Percentiles rank a stretch among this genome's conserved stretches.
These are phyloP conservation scores for Hydrochoerus hydrochaeris DNA, from an alignment of 2,113 vertebrate species.

Conservation along the genomic window DNA sequence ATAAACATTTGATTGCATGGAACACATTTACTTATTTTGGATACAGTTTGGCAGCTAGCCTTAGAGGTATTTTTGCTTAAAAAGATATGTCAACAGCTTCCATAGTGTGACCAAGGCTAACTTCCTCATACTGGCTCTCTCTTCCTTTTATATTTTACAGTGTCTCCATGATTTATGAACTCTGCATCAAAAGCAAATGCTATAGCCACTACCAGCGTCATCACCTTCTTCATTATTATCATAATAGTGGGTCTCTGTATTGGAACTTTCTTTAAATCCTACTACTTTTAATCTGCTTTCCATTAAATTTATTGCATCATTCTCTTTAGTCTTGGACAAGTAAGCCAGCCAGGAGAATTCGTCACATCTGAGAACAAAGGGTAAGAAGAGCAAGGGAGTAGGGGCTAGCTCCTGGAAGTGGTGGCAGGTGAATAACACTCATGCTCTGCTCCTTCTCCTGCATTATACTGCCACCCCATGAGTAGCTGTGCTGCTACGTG, in stretches of 20 bases:
- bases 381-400: background rate
- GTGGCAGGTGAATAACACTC: background rate
- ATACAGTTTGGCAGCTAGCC: slow-evolving; percentile 43
- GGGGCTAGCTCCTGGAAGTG: background rate
- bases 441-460: background rate
- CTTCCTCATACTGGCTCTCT: background rate
- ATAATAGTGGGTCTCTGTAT: background rate
- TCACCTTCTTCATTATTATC: background rate
- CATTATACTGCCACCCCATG: background rate
- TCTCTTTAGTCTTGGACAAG: slow-evolving; percentile 27
- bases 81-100: background rate
- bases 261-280: slow-evolving; percentile 16
- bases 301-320: background rate
- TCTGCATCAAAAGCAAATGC: background rate
- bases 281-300: background rate
- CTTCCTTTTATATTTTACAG: background rate
- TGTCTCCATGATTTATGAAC: background rate
- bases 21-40: background rate
- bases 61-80: slow-evolving; percentile 42
- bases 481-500: background rate
- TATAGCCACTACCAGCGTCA: background rate
- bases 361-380: background rate
- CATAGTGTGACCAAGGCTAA: background rate
- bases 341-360: slow-evolving; percentile 14
- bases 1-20: background rate